These are phyloP conservation scores for Andricus quercusramuli DNA, from an alignment of 2,888 invertebrate species.

Conservation along the genomic window DNA sequence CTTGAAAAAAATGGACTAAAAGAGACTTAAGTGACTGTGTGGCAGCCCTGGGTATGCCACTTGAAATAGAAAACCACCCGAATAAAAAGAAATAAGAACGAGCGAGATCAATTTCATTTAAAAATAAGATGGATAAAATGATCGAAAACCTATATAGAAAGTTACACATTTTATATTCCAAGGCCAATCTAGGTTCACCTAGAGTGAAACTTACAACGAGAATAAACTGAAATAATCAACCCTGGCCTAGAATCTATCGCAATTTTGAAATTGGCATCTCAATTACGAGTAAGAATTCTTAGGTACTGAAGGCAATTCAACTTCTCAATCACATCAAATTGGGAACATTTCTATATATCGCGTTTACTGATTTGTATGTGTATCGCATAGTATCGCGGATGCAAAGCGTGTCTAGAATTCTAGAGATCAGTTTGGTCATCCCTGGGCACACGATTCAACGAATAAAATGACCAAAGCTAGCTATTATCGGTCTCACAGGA, in stretches of 20 bases:
- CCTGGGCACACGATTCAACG: constrained; percentile 12
- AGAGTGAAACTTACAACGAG: not conserved
- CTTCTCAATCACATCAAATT: constrained; percentile 18
- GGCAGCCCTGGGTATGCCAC: not conserved
- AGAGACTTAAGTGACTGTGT: too few relatives aligned
- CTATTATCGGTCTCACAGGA: constrained; percentile 45
- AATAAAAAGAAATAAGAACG: not conserved
- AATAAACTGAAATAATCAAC: not conserved
- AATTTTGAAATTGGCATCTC: constrained; percentile 20
- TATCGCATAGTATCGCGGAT: not conserved
- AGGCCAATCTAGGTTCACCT: not conserved
- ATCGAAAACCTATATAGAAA: constrained; percentile 13
- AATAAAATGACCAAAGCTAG: constrained; percentile 35
- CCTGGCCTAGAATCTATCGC: constrained; percentile 17
- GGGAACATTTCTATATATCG: not conserved
- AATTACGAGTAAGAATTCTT: not conserved
- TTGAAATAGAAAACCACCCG: not conserved
- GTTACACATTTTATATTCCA: not conserved
- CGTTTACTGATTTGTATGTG: not conserved
- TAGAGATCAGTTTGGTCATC: not conserved
- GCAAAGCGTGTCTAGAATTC: constrained; percentile 14
- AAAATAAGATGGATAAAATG: not conserved
- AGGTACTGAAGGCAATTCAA: not conserved
- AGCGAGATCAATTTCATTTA: not conserved
- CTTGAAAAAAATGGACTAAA: too few relatives aligned